A percentile compares a stretch with the other conserved stretches of the same genome.
phyloP scores from a whole-genome alignment of 2,113 vertebrate species.

The Salvelinus namaycush region DNA sequence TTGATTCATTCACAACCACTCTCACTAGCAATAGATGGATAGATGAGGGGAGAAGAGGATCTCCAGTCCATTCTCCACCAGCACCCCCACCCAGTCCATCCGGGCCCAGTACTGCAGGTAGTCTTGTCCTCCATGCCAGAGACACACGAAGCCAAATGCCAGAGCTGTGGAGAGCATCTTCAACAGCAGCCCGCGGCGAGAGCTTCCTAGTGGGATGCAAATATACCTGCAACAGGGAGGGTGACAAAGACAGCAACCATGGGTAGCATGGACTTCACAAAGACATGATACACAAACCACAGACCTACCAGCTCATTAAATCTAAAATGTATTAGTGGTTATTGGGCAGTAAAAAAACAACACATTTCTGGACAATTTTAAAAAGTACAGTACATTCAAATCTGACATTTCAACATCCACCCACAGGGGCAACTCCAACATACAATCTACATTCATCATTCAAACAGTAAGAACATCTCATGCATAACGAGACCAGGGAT shows the following conservation, averaged over 20 bases:
- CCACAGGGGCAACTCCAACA: no score
- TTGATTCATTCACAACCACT: no score
- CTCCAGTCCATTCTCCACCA: constrained; percentile 78
- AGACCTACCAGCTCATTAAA: no score
- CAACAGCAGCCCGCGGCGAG: constrained; percentile 74
- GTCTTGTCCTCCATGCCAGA: constrained; percentile 91
- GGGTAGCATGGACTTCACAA: neutral
- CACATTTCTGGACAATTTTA: no score
- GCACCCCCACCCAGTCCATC: constrained; percentile 90
- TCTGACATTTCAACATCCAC: no score
- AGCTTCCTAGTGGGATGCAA: constrained; percentile 92
- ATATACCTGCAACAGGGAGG: constrained; percentile 82
- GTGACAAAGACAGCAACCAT: constrained; percentile 17
- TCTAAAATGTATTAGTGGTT: no score
- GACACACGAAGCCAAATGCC: constrained; percentile 90
- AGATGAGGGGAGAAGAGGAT: constrained; percentile 72
- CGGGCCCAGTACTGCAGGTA: constrained; percentile 90
- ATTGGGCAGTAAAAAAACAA: no score
- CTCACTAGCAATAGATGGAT: constrained; percentile 79
- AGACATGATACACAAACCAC: no score
- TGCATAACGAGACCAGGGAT: neutral
- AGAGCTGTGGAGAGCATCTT: constrained; percentile 83
- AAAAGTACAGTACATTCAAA: no score
- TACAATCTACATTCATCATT: neutral
- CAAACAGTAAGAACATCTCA: neutral